Percentiles rank a stretch among this genome's conserved stretches.
Evolutionary conservation across 2,888 invertebrate genomes (phyloP).

Genomic region (Arrhopalites spinosus): DNA sequence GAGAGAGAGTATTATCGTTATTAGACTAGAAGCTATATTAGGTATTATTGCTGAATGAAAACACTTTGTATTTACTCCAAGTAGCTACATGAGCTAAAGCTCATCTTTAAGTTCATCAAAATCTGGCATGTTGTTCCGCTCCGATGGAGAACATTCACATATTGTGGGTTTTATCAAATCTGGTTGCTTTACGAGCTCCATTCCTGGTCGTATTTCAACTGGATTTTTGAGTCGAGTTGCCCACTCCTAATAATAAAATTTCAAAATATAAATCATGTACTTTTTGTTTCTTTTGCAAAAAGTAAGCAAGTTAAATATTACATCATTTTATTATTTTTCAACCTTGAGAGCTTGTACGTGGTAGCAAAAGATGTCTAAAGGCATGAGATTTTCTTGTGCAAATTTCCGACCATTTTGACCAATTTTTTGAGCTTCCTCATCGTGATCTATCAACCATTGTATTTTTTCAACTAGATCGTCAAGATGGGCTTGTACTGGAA

Average conservation of each 20-base stretch:
- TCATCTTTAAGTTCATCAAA: slow-evolving; percentile 46
- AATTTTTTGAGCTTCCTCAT: slow-evolving; percentile 70
- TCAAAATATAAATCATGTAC: no score
- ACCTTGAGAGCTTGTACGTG: slow-evolving; percentile 74
- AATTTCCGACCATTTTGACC: slow-evolving; percentile 71
- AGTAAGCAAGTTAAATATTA: no score
- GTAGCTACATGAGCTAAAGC: no score
- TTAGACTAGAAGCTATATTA: no score
- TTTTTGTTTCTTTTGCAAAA: no score
- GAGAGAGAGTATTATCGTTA: no score
- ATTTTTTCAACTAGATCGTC: slow-evolving; percentile 79
- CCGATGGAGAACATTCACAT: slow-evolving; percentile 44
- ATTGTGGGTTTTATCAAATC: slow-evolving; percentile 48
- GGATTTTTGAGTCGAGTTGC: slow-evolving; percentile 68
- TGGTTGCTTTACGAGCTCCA: slow-evolving; percentile 68
- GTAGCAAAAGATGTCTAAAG: slow-evolving; percentile 86
- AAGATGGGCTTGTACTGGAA: slow-evolving; percentile 79
- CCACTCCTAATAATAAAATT: slow-evolving; percentile 70
- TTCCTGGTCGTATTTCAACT: slow-evolving; percentile 65
- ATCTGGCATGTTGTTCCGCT: not conserved
- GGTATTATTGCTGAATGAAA: no score
- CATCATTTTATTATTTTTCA: no score
- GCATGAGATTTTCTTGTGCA: slow-evolving; percentile 77
- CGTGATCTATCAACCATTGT: slow-evolving; percentile 76
- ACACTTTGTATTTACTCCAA: no score